These are phyloP conservation scores for Azorinus chamasolen DNA, from an alignment of 2,888 invertebrate species.

Conservation along the genomic window DNA sequence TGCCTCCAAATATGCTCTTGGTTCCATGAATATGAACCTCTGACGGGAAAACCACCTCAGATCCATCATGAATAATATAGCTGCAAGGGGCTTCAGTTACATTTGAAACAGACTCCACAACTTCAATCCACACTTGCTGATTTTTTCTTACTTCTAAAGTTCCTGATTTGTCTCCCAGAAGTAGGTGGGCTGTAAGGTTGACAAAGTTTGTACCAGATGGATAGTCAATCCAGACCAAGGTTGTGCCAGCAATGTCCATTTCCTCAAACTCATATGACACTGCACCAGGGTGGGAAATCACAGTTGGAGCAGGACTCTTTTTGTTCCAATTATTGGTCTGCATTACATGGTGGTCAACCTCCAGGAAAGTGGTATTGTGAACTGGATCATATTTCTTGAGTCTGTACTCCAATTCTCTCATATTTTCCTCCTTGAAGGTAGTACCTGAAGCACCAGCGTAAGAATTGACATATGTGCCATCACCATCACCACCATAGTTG, in stretches of 20 bases:
- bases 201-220: slow-evolving; percentile 57
- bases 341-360: slow-evolving; percentile 74
- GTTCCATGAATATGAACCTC: slow-evolving; percentile 78
- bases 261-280: slow-evolving; percentile 75
- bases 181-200: slow-evolving; percentile 68
- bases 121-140: slow-evolving; percentile 75
- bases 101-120: slow-evolving; percentile 73
- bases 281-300: slow-evolving; percentile 69
- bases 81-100: slow-evolving; percentile 78
- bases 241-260: slow-evolving; percentile 73
- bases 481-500: slow-evolving; percentile 74
- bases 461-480: slow-evolving; percentile 25
- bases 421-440: slow-evolving; percentile 75
- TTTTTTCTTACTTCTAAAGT: slow-evolving; percentile 67
- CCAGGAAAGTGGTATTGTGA: slow-evolving; percentile 74
- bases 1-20: slow-evolving; percentile 73
- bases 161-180: slow-evolving; percentile 78
- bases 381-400: slow-evolving; percentile 75
- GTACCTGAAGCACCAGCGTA: slow-evolving; percentile 79
- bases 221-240: slow-evolving; percentile 72
- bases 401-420: slow-evolving; percentile 75
- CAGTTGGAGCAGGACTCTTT: slow-evolving; percentile 71
- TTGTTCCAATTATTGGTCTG: slow-evolving; percentile 72
- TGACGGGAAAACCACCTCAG: slow-evolving; percentile 74
- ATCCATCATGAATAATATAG: slow-evolving; percentile 72